Evolutionary conservation across 2,888 invertebrate species (phyloP).

Genomic region (Andrena minutula): DNA sequence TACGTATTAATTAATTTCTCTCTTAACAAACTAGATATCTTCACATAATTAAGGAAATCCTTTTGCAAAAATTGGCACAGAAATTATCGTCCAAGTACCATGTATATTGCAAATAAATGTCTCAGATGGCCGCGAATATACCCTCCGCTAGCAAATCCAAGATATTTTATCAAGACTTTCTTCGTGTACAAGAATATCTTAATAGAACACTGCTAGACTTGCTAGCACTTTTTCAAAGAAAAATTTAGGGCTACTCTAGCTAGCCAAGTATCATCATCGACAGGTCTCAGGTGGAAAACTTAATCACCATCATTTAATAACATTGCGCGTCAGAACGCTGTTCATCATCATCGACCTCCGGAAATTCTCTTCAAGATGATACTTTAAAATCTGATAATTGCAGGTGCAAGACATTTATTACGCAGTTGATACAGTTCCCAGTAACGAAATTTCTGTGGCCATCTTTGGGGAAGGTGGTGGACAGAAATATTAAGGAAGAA

Average conservation of each 20-base stretch:
- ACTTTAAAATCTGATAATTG: slow-evolving; percentile 44
- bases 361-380: slow-evolving; percentile 35
- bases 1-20: slow-evolving; percentile 59
- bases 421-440: slow-evolving; percentile 80
- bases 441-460: slow-evolving; percentile 81
- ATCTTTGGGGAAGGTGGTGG: slow-evolving; percentile 75
- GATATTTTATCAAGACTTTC: slow-evolving; percentile 12
- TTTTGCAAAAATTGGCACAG: background rate
- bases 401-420: slow-evolving; percentile 80
- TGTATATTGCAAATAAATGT: slow-evolving; percentile 49
- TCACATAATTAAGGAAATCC: background rate
- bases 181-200: slow-evolving; percentile 14
- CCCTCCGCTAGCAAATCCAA: slow-evolving; percentile 21
- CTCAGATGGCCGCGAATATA: slow-evolving; percentile 83
- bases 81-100: slow-evolving; percentile 14
- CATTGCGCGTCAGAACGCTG: slow-evolving; percentile 65
- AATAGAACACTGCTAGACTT: slow-evolving; percentile 3
- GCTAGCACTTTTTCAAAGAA: slow-evolving; percentile 20
- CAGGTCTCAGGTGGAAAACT: slow-evolving; percentile 85
- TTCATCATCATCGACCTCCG: slow-evolving; percentile 80
- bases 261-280: slow-evolving; percentile 81
- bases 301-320: slow-evolving; percentile 76
- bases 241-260: slow-evolving; percentile 78
- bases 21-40: background rate
- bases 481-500: slow-evolving; percentile 76